These are phyloP conservation scores for Argyrosomus japonicus DNA, from an alignment of 2,113 vertebrate genomes.

Conservation along the genomic window DNA sequence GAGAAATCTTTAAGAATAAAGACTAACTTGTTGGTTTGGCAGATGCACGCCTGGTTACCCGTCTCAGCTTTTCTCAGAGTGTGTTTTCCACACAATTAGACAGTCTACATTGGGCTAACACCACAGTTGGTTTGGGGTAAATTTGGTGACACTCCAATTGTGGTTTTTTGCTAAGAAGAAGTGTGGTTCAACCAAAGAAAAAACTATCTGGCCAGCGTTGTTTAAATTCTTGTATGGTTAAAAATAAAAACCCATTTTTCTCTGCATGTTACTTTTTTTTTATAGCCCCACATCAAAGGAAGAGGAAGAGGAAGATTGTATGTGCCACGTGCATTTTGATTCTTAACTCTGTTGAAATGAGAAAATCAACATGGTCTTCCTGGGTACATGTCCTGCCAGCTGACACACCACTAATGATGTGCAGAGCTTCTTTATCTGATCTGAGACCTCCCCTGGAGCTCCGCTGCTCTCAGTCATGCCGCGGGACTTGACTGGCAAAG, in stretches of 20 bases:
- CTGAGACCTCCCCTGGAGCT: constrained; percentile 53
- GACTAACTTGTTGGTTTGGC: background rate
- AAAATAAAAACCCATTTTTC: no score
- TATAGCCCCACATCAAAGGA: background rate
- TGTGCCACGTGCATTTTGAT: background rate
- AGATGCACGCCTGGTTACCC: no score
- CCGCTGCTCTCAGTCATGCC: constrained; percentile 67
- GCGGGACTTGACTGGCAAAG: constrained; percentile 54
- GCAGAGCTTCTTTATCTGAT: constrained; percentile 72
- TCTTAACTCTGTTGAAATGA: constrained; percentile 15
- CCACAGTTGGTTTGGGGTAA: background rate
- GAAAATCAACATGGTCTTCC: constrained; percentile 18
- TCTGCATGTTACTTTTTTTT: no score
- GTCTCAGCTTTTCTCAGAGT: no score
- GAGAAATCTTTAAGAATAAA: background rate
- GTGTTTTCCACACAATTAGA: background rate
- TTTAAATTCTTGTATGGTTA: background rate
- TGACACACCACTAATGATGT: constrained; percentile 76
- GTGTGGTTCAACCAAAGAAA: background rate
- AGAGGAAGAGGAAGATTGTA: background rate
- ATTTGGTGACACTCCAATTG: no score
- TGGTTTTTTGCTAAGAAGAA: background rate
- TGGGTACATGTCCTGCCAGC: constrained; percentile 8
- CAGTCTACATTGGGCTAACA: background rate
- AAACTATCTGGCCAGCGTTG: background rate